Conservation (phyloP, 1,140 invertebrate species). For the Elymnias hypermnestra region DNA sequence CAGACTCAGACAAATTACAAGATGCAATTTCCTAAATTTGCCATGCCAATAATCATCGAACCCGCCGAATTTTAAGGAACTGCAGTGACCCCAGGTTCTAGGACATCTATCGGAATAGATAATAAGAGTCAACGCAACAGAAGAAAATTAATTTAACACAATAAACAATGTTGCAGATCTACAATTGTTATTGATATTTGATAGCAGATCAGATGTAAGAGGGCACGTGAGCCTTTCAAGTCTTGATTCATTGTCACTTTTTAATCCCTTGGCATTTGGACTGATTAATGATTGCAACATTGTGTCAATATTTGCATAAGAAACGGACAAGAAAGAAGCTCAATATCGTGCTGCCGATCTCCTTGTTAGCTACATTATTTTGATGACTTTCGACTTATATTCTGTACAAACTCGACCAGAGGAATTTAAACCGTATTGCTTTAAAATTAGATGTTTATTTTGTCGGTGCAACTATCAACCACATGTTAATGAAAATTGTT, state of each 20-base stretch:
- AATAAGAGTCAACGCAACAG: no score
- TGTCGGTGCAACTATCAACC: no score
- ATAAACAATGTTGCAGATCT: no score
- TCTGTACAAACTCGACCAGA: background rate
- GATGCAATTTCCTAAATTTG: no score
- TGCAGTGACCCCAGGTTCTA: no score
- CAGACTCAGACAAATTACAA: no score
- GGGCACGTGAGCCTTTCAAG: constrained; percentile 50
- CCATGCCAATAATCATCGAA: no score
- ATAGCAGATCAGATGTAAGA: constrained; percentile 12
- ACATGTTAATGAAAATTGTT: background rate
- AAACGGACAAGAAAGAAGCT: constrained; percentile 62
- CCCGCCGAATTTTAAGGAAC: no score
- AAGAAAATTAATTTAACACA: no score
- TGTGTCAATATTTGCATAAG: constrained; percentile 75
- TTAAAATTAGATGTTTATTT: no score
- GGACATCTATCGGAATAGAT: no score
- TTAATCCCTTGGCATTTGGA: constrained; percentile 38
- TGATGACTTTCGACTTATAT: constrained; percentile 50
- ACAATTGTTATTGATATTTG: background rate
- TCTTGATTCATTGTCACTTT: constrained; percentile 38
- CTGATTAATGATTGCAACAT: constrained; percentile 69
- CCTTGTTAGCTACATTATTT: constrained; percentile 50
- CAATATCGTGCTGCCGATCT: constrained; percentile 54
- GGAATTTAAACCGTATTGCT: constrained; percentile 31